Evolutionary conservation across 1,140 invertebrate genomes (phyloP).

Genomic region (Drosophila pseudoananassae): DNA sequence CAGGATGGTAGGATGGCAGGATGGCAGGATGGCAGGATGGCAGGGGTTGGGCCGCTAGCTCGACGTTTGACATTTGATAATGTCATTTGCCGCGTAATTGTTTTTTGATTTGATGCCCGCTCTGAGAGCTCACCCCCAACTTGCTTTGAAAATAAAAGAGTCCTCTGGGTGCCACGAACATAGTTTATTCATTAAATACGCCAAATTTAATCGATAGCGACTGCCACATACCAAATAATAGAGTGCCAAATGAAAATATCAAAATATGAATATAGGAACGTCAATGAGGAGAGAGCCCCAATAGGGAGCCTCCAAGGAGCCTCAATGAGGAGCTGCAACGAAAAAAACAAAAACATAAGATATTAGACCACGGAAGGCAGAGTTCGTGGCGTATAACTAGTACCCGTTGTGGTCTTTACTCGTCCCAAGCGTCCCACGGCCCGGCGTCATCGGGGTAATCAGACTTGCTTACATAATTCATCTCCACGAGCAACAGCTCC

Average conservation of each 20-base stretch:
- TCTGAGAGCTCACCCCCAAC: slow-evolving; percentile 6
- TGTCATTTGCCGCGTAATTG: slow-evolving; percentile 82
- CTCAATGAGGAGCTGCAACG: not conserved
- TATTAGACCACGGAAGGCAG: not conserved
- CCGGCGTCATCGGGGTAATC: too few species aligned
- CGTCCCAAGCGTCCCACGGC: not conserved
- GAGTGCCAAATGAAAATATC: not conserved
- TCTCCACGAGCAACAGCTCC: slow-evolving; percentile 13
- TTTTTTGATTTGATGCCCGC: slow-evolving; percentile 76
- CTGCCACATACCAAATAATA: not conserved
- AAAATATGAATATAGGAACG: too few species aligned
- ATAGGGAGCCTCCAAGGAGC: too few species aligned
- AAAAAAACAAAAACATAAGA: not conserved
- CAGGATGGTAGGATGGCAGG: too few species aligned
- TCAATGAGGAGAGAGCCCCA: too few species aligned
- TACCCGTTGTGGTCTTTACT: not conserved
- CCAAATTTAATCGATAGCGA: not conserved
- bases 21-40: too few species aligned
- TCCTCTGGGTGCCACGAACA: not conserved
- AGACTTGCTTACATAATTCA: not conserved
- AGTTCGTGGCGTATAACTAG: not conserved
- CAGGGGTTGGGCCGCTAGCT: slow-evolving; percentile 26
- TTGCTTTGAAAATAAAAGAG: not conserved
- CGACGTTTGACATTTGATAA: slow-evolving; percentile 82
- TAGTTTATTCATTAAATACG: not conserved